Evolutionary conservation across 2,113 vertebrate genomes (phyloP).

Genomic region (Isichthys henryi): DNA sequence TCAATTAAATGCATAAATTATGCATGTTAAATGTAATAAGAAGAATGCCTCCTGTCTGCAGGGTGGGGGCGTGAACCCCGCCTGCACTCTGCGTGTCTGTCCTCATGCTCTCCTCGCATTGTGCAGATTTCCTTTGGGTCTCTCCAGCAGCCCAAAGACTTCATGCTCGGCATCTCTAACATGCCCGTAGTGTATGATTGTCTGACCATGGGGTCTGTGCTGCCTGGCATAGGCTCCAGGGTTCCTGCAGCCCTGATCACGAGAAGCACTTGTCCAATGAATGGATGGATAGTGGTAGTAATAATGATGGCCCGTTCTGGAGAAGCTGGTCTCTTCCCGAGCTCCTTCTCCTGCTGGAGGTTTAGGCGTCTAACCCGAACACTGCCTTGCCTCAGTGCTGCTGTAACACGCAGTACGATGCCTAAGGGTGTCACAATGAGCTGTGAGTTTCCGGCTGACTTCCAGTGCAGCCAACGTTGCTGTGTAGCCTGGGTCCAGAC

Average conservation of each 20-base stretch:
- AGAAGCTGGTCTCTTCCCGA: slow-evolving; percentile 21
- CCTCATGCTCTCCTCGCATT: background rate
- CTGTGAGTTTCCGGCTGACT: background rate
- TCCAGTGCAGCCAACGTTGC: slow-evolving; percentile 12
- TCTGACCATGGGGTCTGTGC: background rate
- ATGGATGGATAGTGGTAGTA: background rate
- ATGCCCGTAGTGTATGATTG: background rate
- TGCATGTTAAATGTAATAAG: background rate
- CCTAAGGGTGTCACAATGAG: background rate
- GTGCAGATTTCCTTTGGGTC: background rate
- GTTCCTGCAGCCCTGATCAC: background rate
- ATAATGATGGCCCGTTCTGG: background rate
- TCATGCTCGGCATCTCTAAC: background rate
- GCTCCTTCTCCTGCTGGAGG: slow-evolving; percentile 10
- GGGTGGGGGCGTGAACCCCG: background rate
- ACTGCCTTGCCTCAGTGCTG: background rate
- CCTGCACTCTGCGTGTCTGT: background rate
- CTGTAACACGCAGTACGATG: background rate
- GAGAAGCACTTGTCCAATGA: background rate
- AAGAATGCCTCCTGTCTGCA: background rate
- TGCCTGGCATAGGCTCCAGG: background rate
- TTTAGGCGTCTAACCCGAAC: background rate
- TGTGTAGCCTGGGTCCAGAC: slow-evolving; percentile 35
- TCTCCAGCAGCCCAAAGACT: background rate
- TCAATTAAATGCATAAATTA: background rate